Conservation (phyloP, 2,113 vertebrate species). For the Dipodomys merriami region DNA sequence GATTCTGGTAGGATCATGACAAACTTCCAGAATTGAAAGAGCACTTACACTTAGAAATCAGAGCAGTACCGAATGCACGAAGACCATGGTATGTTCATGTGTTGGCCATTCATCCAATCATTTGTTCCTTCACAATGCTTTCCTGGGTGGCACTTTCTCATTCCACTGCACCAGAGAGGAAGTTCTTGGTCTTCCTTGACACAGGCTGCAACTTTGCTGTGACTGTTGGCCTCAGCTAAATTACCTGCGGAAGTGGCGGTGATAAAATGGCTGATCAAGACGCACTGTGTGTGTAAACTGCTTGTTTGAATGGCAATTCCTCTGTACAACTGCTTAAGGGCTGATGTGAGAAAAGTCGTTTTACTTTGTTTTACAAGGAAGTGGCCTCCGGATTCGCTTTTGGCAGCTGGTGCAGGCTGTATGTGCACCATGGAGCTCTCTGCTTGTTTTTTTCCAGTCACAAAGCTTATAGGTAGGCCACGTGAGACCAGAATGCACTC, state of each 20-base stretch:
- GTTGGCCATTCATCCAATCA: not conserved
- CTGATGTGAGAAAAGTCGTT: not conserved
- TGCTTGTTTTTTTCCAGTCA: not conserved
- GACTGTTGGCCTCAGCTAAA: rapidly evolving
- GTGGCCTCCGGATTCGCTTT: not conserved
- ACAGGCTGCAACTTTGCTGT: not conserved
- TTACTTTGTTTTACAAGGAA: not conserved
- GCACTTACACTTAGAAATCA: not conserved
- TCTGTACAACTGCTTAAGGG: too few species aligned
- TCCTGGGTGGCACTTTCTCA: not conserved
- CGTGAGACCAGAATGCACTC: constrained; percentile 11
- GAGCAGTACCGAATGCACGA: not conserved
- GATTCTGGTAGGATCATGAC: not conserved
- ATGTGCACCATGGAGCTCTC: not conserved
- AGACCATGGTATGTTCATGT: not conserved
- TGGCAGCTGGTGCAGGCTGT: not conserved
- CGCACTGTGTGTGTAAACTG: too few species aligned
- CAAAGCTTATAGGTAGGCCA: constrained; percentile 2
- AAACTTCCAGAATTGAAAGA: not conserved
- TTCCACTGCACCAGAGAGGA: not conserved
- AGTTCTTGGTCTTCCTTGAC: not conserved
- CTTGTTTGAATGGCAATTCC: too few species aligned
- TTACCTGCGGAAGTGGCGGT: too few species aligned
- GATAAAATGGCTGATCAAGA: not conserved
- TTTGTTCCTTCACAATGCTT: not conserved